A percentile compares a stretch with the other conserved stretches of the same genome.
phyloP scores from a whole-genome alignment of 1,140 invertebrate genomes.

The Polyergus mexicanus region DNA sequence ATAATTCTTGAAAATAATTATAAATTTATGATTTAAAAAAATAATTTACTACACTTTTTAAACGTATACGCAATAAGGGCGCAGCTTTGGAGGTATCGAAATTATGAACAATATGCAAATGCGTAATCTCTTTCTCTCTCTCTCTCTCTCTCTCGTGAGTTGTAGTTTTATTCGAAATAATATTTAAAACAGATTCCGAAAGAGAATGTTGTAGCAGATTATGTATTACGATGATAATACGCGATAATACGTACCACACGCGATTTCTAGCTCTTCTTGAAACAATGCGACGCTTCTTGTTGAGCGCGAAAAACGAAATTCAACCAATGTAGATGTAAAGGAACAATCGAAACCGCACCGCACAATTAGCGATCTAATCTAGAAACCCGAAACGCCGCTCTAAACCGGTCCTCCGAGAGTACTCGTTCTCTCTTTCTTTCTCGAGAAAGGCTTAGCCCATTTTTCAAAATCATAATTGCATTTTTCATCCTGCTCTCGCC shows the following conservation, averaged over 20 bases:
- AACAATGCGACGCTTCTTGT: background rate
- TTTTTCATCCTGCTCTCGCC: constrained; percentile 81
- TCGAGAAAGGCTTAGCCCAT: constrained; percentile 77
- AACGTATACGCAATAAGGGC: too few relatives aligned
- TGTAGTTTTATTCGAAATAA: too few relatives aligned
- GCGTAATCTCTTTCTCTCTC: too few relatives aligned
- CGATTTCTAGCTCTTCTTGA: constrained; percentile 52
- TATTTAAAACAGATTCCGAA: too few relatives aligned
- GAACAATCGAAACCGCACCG: background rate
- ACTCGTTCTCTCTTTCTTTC: constrained; percentile 67
- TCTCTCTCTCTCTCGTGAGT: too few relatives aligned
- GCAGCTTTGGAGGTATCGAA: too few relatives aligned
- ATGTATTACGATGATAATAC: too few relatives aligned
- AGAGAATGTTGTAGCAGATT: background rate
- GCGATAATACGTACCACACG: too few relatives aligned
- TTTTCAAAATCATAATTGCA: constrained; percentile 86
- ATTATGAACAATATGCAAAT: too few relatives aligned
- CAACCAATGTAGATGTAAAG: background rate
- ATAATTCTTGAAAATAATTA: too few relatives aligned
- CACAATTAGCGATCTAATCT: constrained; percentile 60
- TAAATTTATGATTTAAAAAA: too few relatives aligned
- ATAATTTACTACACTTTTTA: too few relatives aligned
- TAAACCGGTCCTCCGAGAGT: constrained; percentile 69
- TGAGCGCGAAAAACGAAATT: background rate
- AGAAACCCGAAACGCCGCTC: constrained; percentile 24